These are phyloP conservation scores for Eleginops maclovinus DNA, from an alignment of 2,113 vertebrate species.

Conservation along the genomic window DNA sequence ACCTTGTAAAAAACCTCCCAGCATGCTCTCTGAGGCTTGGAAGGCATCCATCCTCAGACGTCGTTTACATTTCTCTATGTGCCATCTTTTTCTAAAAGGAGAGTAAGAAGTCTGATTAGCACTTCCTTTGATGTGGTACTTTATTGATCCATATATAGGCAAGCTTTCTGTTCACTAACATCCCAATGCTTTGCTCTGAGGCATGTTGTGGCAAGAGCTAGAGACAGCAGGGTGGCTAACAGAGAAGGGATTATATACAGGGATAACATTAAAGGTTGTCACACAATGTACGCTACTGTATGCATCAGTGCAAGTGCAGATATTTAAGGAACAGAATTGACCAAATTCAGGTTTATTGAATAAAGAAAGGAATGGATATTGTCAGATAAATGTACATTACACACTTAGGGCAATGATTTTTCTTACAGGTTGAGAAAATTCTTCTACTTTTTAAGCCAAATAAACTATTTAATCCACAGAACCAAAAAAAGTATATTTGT, in stretches of 20 bases:
- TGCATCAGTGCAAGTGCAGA: background rate
- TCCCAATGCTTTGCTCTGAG: background rate
- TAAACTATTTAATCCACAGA: no score
- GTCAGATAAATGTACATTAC: no score
- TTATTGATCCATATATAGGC: constrained; percentile 35
- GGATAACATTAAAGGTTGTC: background rate
- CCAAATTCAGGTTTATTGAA: background rate
- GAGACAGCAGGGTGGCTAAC: background rate
- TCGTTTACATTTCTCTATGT: constrained; percentile 41
- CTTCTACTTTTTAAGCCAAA: no score
- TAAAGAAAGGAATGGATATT: no score
- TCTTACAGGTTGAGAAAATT: no score
- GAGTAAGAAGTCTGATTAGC: constrained; percentile 45
- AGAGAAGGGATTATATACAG: background rate
- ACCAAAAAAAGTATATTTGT: no score
- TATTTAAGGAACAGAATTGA: background rate
- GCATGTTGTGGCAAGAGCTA: background rate
- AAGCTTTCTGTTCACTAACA: background rate
- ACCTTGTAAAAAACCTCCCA: constrained; percentile 69
- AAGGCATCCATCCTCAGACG: constrained; percentile 55
- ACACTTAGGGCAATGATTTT: no score
- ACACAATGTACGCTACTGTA: background rate
- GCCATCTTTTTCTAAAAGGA: constrained; percentile 34
- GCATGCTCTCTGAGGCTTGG: constrained; percentile 62
- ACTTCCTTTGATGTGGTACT: constrained; percentile 18